Percentiles rank a stretch among this genome's conserved stretches.
Conservation (phyloP, 1,140 invertebrate species). For the Gyrodactylus salaris region DNA sequence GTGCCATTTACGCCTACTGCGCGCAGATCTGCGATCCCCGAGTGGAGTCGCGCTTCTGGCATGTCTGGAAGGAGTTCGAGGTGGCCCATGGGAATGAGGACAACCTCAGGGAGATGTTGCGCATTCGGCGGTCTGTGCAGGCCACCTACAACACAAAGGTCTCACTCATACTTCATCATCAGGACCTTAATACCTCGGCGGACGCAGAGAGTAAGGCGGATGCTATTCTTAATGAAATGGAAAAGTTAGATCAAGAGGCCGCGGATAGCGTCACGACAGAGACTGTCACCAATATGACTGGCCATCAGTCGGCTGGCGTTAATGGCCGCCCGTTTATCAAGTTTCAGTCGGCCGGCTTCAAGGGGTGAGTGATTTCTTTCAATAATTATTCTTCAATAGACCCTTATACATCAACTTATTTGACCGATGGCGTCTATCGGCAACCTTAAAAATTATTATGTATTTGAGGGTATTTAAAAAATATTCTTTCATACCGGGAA, state of each 20-base stretch:
- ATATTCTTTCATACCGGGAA: too few species aligned
- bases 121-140: conserved; percentile 81
- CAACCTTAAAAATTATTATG: too few species aligned
- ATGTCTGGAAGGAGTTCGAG: conserved; percentile 97
- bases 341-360: background rate
- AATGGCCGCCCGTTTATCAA: background rate
- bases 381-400: too few species aligned
- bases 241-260: too few species aligned
- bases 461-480: too few species aligned
- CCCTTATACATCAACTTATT: too few species aligned
- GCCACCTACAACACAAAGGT: conserved; percentile 43
- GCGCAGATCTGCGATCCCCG: conserved; percentile 95
- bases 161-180: background rate
- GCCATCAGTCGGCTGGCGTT: background rate
- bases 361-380: too few species aligned
- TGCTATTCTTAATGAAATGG: background rate
- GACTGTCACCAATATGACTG: too few species aligned
- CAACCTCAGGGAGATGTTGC: conserved; percentile 87
- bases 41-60: conserved; percentile 68
- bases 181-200: background rate
- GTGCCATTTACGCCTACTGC: conserved; percentile 83
- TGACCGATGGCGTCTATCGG: too few species aligned
- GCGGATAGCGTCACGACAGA: too few species aligned
- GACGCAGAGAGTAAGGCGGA: too few species aligned
- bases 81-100: conserved; percentile 97